Conservation (phyloP, 2,797 vertebrate genomes). For the Gorsachius magnificus region DNA sequence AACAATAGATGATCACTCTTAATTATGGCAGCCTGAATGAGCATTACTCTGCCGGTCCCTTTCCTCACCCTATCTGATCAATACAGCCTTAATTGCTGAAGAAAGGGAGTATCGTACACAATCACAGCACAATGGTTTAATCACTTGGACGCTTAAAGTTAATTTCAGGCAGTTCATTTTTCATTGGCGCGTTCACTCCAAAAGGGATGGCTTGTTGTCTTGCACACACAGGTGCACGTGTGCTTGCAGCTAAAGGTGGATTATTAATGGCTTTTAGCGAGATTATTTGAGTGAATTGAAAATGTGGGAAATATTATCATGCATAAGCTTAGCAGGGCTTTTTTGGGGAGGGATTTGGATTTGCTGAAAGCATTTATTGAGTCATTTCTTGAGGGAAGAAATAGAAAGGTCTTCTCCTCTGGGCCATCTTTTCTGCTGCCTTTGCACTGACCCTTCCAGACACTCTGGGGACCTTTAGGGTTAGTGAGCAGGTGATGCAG, state of each 20-base stretch:
- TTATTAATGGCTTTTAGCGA: constrained; percentile 75
- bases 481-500: background rate
- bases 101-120: constrained; percentile 47
- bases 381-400: constrained; percentile 37
- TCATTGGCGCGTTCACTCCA: constrained; percentile 44
- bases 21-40: constrained; percentile 72
- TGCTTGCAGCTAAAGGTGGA: constrained; percentile 43
- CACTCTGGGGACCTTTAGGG: background rate
- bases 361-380: constrained; percentile 49
- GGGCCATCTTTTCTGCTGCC: background rate
- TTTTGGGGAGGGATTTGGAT: background rate
- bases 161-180: constrained; percentile 63
- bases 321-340: constrained; percentile 13
- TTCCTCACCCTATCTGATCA: constrained; percentile 57
- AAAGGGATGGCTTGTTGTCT: constrained; percentile 2
- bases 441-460: background rate
- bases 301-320: constrained; percentile 43
- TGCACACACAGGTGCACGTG: constrained; percentile 55
- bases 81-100: constrained; percentile 72
- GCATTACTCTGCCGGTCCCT: constrained; percentile 31
- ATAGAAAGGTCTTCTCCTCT: constrained; percentile 44
- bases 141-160: constrained; percentile 71
- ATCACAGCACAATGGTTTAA: constrained; percentile 68
- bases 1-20: constrained; percentile 75
- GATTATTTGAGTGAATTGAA: constrained; percentile 68